These are phyloP conservation scores for Bos indicus DNA, from an alignment of 2,113 vertebrate genomes.

Conservation along the genomic window DNA sequence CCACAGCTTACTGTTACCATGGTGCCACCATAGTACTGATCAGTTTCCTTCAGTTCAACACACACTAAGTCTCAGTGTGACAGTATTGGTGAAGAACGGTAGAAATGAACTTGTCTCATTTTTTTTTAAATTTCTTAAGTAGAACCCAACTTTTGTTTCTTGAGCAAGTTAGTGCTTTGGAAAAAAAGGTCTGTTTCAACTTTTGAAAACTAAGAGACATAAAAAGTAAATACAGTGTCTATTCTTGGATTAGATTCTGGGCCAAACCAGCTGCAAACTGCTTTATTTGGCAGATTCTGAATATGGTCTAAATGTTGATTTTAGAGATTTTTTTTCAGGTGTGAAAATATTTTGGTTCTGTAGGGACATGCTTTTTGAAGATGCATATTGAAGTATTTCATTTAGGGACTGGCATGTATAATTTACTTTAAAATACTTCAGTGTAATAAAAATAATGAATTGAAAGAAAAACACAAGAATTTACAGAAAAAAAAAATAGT, in stretches of 20 bases:
- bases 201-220: background rate
- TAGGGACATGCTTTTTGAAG: background rate
- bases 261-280: background rate
- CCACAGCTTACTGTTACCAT: background rate
- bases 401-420: background rate
- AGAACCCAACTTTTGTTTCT: background rate
- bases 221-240: background rate
- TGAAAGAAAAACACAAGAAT: background rate
- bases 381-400: background rate
- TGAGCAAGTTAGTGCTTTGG: background rate
- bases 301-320: background rate
- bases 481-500: background rate
- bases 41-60: background rate
- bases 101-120: background rate
- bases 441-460: background rate
- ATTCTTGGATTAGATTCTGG: background rate
- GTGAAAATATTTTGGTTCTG: background rate
- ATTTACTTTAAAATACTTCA: background rate
- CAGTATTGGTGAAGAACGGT: background rate
- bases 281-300: background rate
- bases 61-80: background rate
- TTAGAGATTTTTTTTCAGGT: background rate
- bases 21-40: too few relatives aligned
- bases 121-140: background rate
- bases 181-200: background rate